Percentiles rank a stretch among this genome's conserved stretches.
These are phyloP conservation scores for Ancistrus triradiatus DNA, from an alignment of 2,113 vertebrate species.

Conservation along the genomic window DNA sequence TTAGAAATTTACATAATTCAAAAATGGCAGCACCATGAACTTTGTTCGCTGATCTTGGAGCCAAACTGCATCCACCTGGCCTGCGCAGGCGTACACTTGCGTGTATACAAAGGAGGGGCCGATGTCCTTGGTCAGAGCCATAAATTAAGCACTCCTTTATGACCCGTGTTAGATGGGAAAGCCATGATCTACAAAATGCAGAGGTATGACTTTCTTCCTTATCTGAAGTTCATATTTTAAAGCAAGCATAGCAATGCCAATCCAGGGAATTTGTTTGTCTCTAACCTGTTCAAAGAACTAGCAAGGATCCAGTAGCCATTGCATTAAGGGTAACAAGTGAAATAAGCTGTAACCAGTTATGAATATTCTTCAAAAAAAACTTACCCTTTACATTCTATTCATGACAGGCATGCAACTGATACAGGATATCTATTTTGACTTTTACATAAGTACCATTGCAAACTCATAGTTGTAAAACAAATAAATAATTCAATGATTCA, in stretches of 20 bases:
- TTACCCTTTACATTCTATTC: too few relatives aligned
- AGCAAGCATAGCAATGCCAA: slow-evolving; percentile 21
- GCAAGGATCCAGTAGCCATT: not conserved
- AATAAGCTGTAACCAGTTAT: too few relatives aligned
- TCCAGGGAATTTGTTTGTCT: not conserved
- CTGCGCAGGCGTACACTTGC: slow-evolving; percentile 41
- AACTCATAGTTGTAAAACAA: too few relatives aligned
- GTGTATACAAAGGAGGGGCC: slow-evolving; percentile 19
- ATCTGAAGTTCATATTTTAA: slow-evolving; percentile 3
- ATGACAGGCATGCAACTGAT: too few relatives aligned
- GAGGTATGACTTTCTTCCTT: not conserved
- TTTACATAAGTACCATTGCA: too few relatives aligned
- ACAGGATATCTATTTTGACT: too few relatives aligned
- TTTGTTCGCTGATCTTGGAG: slow-evolving; percentile 66
- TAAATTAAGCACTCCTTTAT: slow-evolving; percentile 49
- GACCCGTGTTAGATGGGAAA: slow-evolving; percentile 6
- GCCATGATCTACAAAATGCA: too few relatives aligned
- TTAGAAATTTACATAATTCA: too few relatives aligned
- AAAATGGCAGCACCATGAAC: slow-evolving; percentile 54
- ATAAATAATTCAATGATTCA: too few relatives aligned
- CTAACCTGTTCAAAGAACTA: not conserved
- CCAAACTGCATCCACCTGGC: slow-evolving; percentile 46
- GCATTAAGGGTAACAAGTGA: too few relatives aligned
- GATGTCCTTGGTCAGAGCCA: slow-evolving; percentile 42
- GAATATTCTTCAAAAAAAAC: not conserved